Evolutionary conservation across 2,797 vertebrate genomes (phyloP).

Genomic region (Loris lydekkerianus): DNA sequence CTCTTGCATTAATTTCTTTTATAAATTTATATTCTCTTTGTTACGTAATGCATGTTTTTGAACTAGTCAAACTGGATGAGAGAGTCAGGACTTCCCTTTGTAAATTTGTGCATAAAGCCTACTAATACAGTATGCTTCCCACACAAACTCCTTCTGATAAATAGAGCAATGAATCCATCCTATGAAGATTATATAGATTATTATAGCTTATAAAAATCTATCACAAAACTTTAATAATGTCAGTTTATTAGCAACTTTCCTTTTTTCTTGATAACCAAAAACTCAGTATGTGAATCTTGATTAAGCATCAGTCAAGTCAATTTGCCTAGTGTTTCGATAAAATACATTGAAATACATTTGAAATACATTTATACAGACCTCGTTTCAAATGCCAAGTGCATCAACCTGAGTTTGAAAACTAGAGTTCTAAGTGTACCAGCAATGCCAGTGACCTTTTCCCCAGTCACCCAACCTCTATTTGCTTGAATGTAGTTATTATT

Average conservation of each 20-base stretch:
- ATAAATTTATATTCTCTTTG: background rate
- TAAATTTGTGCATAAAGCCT: background rate
- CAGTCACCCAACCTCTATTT: background rate
- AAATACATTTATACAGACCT: background rate
- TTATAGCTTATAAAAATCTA: background rate
- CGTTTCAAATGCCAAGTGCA: background rate
- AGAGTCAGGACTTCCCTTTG: background rate
- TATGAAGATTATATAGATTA: background rate
- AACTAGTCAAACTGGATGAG: background rate
- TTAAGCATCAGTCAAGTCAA: background rate
- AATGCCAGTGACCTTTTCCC: background rate
- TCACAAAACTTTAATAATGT: background rate
- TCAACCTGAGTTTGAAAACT: background rate
- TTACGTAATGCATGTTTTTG: background rate
- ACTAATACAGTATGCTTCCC: background rate
- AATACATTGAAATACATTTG: background rate
- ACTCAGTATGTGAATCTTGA: background rate
- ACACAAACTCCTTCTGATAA: background rate
- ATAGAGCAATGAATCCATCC: background rate
- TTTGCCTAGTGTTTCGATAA: constrained; percentile 18
- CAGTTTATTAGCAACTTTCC: background rate
- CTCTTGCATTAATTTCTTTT: background rate
- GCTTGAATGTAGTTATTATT: background rate
- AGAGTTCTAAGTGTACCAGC: background rate
- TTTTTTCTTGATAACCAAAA: constrained; percentile 19